Evolutionary conservation across 2,797 vertebrate species (phyloP).

Genomic region (Gallinago nigripennis): DNA sequence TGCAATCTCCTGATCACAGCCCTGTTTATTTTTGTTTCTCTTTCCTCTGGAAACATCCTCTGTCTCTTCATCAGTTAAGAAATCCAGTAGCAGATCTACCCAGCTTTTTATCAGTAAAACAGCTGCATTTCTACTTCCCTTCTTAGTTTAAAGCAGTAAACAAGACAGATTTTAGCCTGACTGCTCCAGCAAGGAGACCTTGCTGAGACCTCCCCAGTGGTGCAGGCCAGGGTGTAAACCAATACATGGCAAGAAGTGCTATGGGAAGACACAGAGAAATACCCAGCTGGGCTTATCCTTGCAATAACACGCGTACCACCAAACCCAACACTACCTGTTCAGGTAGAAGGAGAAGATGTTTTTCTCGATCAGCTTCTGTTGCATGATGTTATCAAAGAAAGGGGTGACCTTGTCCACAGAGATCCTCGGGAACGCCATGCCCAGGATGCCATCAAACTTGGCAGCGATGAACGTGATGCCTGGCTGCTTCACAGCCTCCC

Average conservation of each 20-base stretch:
- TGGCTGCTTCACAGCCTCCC: conserved; percentile 92
- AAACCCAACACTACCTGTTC: conserved; percentile 74
- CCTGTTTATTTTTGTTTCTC: neutral
- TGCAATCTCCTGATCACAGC: neutral
- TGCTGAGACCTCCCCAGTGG: neutral
- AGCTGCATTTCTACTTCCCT: neutral
- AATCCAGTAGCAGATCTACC: neutral
- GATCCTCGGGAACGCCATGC: conserved; percentile 87
- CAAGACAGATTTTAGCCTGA: neutral
- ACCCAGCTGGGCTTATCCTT: neutral
- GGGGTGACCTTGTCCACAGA: conserved; percentile 86
- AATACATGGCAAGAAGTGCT: neutral
- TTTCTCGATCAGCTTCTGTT: conserved; percentile 86
- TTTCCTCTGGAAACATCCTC: neutral
- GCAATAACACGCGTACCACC: neutral
- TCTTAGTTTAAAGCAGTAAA: neutral
- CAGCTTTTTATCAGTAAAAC: neutral
- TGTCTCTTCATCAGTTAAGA: neutral
- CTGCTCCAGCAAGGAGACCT: neutral
- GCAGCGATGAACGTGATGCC: conserved; percentile 90
- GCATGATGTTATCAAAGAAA: conserved; percentile 93
- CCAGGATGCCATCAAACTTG: conserved; percentile 95
- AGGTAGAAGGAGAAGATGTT: conserved; percentile 96
- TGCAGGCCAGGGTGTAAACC: neutral
- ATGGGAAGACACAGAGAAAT: neutral